A percentile compares a stretch with the other conserved stretches of the same genome.
phyloP scores from a whole-genome alignment of 1,140 invertebrate genomes.

The Musca vetustissima region DNA sequence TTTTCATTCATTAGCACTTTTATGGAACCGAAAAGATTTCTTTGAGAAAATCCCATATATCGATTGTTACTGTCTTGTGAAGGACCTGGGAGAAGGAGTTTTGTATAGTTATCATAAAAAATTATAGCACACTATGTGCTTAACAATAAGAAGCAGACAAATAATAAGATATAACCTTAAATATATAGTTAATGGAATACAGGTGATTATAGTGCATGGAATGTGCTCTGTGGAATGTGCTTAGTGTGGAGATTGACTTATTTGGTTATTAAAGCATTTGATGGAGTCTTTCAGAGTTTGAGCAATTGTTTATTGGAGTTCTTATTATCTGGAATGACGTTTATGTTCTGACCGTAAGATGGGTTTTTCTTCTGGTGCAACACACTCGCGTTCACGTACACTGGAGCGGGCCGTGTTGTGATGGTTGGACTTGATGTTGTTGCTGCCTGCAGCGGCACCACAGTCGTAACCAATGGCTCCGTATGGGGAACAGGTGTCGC shows the following conservation, averaged over 20 bases:
- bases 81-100: no score
- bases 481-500: background rate
- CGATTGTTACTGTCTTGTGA: no score
- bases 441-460: conserved; percentile 4
- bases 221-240: background rate
- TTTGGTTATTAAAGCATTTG: conserved; percentile 38
- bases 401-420: conserved; percentile 20
- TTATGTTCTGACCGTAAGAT: conserved; percentile 36
- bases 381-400: conserved; percentile 46
- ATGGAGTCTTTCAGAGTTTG: conserved; percentile 52
- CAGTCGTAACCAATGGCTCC: no score
- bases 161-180: no score
- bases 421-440: conserved; percentile 26
- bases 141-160: no score
- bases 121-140: no score
- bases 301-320: conserved; percentile 30
- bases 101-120: no score
- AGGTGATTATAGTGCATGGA: background rate
- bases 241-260: background rate
- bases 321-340: conserved; percentile 34
- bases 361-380: conserved; percentile 45
- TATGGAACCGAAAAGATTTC: no score
- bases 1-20: no score
- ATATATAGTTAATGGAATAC: no score
- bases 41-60: no score